A percentile compares a stretch with the other conserved stretches of the same genome.
These are phyloP conservation scores for Achroia grisella DNA, from an alignment of 1,140 invertebrate species.

Conservation along the genomic window DNA sequence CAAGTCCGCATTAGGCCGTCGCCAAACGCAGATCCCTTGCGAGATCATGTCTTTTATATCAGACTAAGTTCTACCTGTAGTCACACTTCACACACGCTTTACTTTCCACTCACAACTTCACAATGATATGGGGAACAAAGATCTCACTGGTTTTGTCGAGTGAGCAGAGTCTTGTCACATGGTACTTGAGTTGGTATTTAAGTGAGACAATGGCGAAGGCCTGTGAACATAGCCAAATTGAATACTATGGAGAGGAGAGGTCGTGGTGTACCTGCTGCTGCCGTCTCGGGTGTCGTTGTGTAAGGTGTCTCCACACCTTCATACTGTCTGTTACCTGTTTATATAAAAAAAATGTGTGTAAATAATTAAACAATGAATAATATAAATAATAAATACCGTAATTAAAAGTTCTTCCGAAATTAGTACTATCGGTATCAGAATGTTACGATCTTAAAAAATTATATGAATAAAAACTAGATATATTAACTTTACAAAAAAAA, in stretches of 20 bases:
- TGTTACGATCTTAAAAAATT: too few relatives aligned
- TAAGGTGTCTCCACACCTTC: conserved; percentile 30
- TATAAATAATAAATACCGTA: background rate
- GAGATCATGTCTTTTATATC: conserved; percentile 13
- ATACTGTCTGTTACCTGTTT: conserved; percentile 32
- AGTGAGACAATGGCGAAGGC: conserved; percentile 12
- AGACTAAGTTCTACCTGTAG: conserved; percentile 20
- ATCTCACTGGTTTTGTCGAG: conserved; percentile 8
- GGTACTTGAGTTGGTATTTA: conserved; percentile 12
- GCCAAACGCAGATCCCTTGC: too few relatives aligned
- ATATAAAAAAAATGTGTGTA: background rate
- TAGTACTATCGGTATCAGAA: too few relatives aligned
- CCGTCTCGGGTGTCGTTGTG: conserved; percentile 35
- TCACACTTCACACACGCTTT: conserved; percentile 7
- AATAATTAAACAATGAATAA: background rate
- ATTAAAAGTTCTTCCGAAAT: too few relatives aligned
- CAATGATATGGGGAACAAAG: conserved; percentile 36
- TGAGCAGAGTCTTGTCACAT: conserved; percentile 4
- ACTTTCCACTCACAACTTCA: conserved; percentile 23
- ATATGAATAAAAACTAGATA: too few relatives aligned
- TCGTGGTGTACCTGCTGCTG: conserved; percentile 16
- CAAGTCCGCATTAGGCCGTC: background rate
- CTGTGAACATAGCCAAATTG: conserved; percentile 9
- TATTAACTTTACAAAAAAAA: too few relatives aligned
- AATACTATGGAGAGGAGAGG: conserved; percentile 15